Conservation (phyloP, 2,797 vertebrate genomes). For the Coracias cyanogaster region DNA sequence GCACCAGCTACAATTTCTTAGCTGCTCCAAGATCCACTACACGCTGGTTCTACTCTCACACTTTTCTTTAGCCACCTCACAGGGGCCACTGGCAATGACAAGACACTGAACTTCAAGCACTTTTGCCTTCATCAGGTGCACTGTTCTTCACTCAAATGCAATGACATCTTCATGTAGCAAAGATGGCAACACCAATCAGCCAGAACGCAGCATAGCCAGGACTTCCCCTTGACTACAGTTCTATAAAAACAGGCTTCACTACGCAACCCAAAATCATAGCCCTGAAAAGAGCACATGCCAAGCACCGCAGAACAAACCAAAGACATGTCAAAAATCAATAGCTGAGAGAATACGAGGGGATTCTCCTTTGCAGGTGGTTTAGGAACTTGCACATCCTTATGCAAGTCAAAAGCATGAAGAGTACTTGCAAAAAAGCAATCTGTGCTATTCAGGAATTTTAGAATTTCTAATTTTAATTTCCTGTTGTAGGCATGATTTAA, state of each 20-base stretch:
- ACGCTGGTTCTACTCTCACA: background rate
- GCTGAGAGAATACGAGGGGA: background rate
- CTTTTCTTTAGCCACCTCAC: background rate
- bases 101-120: background rate
- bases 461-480: background rate
- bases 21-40: background rate
- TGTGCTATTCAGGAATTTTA: background rate
- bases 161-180: background rate
- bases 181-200: background rate
- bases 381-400: background rate
- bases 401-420: background rate
- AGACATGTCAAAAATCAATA: background rate
- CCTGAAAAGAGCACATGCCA: background rate
- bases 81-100: background rate
- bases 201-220: background rate
- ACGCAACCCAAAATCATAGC: background rate
- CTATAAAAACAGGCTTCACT: background rate
- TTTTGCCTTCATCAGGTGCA: background rate
- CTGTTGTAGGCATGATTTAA: background rate
- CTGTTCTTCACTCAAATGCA: background rate
- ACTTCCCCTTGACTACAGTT: background rate
- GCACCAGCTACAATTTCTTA: background rate
- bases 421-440: background rate
- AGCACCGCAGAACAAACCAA: background rate
- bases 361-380: background rate